Conservation (phyloP, 2,113 vertebrate genomes). For the Xiphophorus couchianus region DNA sequence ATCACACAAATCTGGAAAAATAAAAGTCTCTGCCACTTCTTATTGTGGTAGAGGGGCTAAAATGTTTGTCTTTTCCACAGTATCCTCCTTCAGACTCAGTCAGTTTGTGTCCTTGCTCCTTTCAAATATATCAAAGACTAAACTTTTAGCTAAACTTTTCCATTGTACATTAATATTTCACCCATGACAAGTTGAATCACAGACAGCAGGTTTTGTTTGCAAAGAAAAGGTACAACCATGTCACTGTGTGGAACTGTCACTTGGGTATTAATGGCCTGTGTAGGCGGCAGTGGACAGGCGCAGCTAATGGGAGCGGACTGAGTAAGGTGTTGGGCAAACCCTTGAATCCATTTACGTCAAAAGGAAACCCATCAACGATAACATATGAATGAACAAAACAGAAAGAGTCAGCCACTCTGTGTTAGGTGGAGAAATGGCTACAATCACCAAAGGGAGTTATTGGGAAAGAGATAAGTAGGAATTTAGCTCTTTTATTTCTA, state of each 20-base stretch:
- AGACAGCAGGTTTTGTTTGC: slow-evolving; percentile 67
- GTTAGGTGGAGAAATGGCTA: not conserved
- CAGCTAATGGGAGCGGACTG: slow-evolving; percentile 68
- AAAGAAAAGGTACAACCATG: slow-evolving; percentile 62
- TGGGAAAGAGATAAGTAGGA: not conserved
- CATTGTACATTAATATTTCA: slow-evolving; percentile 80
- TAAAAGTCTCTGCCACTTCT: not conserved
- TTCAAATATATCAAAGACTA: slow-evolving; percentile 50
- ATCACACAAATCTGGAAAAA: not conserved
- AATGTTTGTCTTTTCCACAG: not conserved
- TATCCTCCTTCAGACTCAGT: slow-evolving; percentile 2
- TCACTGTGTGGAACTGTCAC: slow-evolving; percentile 76
- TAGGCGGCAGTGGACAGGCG: slow-evolving; percentile 57
- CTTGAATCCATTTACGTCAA: slow-evolving; percentile 70
- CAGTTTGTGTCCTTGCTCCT: slow-evolving; percentile 56
- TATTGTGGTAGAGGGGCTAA: not conserved
- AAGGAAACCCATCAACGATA: slow-evolving; percentile 61
- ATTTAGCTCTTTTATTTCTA: not conserved
- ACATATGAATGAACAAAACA: slow-evolving; percentile 53
- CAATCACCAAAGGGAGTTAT: not conserved
- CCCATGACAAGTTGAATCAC: slow-evolving; percentile 77
- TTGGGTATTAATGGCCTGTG: slow-evolving; percentile 67
- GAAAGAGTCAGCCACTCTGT: slow-evolving; percentile 49
- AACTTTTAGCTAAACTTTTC: slow-evolving; percentile 67
- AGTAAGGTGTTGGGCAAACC: slow-evolving; percentile 45